Evolutionary conservation across 37 sponge, comb jelly and placozoan species (phyloP), one percentile per base, ranked within the genome.

Genomic region (Hexactinellida sp.): DNA sequence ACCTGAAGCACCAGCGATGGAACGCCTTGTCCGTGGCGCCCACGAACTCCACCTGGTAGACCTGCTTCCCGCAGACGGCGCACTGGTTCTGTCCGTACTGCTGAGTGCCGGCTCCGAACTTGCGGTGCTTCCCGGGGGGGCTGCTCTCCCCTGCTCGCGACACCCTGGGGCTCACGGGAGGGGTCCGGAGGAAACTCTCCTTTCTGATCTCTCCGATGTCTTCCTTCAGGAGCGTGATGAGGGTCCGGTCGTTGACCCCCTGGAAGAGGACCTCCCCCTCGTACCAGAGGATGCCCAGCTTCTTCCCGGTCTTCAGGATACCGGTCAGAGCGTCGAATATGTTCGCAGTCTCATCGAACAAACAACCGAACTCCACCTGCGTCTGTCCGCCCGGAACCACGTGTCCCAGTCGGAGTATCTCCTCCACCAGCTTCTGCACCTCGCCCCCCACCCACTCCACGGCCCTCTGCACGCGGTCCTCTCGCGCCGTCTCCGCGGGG

Each of bases 321-420:
- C 91, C 91, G 21, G 91, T 88, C 1, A 90, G 86, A 37, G 91
- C 91, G 36, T 90, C 91, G 85, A 90, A 90, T 36, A 54, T 9
- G 38, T 87, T 55, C 0, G 55, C 88, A 36, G 88, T 88, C 55
- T 90, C 84, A 13, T 84, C 83, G 85, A 90, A 90, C 36, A 90
- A 85, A 1, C 39, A 25, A 1, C 91, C 91, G 55, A 88, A 90
- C 83, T 88, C 55, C 13, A 90, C 88, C 52, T 85, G 54, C 30
- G 38, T 84, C 36, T 35, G 51, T 19, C 86, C 91, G 5, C 39
- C 54, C 10, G 35, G 34, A 54, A 41, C 85, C 7, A 24, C 25
- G 1, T 0, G 24, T 0, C 91, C 91, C 9, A 84, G 84, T 3
- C 41, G 30, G 54, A 28, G 24, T 37, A 90, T 85, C 39, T 90